A percentile compares a stretch with the other conserved stretches of the same genome.
phyloP scores from a whole-genome alignment of 2,888 invertebrate species.

The Trissolcus brochymenae region DNA sequence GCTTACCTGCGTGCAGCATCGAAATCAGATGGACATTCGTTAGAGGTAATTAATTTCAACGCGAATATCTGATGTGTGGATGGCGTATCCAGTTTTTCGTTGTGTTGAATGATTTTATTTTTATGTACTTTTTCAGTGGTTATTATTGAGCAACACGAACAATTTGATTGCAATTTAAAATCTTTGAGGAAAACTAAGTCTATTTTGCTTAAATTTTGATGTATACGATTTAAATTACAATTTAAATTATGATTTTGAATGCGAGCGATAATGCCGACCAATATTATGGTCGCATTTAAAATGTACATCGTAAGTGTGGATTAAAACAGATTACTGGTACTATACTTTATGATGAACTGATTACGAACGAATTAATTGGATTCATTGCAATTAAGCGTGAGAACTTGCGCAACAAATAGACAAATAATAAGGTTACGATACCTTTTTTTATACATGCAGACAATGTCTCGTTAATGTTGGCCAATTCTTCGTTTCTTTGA shows the following conservation, averaged over 20 bases:
- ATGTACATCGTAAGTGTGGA: slow-evolving; percentile 34
- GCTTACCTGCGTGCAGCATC: slow-evolving; percentile 29
- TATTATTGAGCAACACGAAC: slow-evolving; percentile 35
- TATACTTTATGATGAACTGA: slow-evolving; percentile 51
- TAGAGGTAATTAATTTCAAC: slow-evolving; percentile 36
- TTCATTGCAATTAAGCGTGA: slow-evolving; percentile 48
- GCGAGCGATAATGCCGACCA: slow-evolving; percentile 39
- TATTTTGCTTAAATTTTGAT: slow-evolving; percentile 26
- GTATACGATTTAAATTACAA: slow-evolving; percentile 38
- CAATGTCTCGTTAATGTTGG: slow-evolving; percentile 56
- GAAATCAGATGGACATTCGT: slow-evolving; percentile 37
- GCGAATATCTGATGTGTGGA: slow-evolving; percentile 39
- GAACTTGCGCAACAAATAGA: slow-evolving; percentile 39
- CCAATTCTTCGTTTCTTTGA: slow-evolving; percentile 58
- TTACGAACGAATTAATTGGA: slow-evolving; percentile 50
- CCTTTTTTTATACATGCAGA: slow-evolving; percentile 44
- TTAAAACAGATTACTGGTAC: slow-evolving; percentile 26
- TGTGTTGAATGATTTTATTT: slow-evolving; percentile 34
- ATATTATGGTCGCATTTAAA: slow-evolving; percentile 37
- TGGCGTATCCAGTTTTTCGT: slow-evolving; percentile 37
- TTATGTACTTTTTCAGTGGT: slow-evolving; percentile 22
- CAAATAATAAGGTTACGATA: slow-evolving; percentile 40
- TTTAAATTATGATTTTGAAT: slow-evolving; percentile 25
- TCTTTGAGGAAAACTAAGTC: no score
- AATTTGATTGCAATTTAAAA: slow-evolving; percentile 39